These are phyloP conservation scores for Ahaetulla prasina DNA, from an alignment of 2,113 vertebrate genomes.

Conservation along the genomic window DNA sequence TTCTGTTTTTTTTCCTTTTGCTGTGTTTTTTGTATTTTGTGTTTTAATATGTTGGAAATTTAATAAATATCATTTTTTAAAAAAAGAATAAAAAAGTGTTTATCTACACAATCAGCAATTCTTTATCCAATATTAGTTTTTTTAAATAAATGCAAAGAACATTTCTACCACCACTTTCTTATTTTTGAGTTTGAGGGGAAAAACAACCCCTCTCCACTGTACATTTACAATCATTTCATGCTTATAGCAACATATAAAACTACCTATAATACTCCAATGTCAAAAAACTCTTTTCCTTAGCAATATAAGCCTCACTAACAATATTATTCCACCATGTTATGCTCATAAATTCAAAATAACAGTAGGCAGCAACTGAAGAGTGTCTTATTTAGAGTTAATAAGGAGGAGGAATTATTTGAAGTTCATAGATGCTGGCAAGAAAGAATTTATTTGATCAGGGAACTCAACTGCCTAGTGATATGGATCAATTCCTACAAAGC, in stretches of 20 bases:
- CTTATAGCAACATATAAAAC: not conserved
- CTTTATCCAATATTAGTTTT: not conserved
- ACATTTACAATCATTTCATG: not conserved
- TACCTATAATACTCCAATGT: not conserved
- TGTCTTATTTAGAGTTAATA: slow-evolving; percentile 5
- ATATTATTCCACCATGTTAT: slow-evolving; percentile 10
- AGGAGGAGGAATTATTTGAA: slow-evolving; percentile 14
- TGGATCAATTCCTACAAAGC: slow-evolving; percentile 9
- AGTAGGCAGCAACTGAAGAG: slow-evolving; percentile 8
- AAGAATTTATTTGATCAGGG: slow-evolving; percentile 7
- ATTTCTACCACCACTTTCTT: not conserved
- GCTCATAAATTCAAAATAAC: slow-evolving; percentile 18
- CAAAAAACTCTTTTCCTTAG: slow-evolving; percentile 1
- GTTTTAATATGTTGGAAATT: too few relatives aligned
- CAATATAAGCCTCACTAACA: not conserved
- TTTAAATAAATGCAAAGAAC: not conserved
- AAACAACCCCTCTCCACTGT: not conserved
- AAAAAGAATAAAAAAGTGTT: not conserved
- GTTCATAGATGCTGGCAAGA: not conserved
- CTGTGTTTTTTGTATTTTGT: too few relatives aligned
- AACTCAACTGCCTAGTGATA: not conserved
- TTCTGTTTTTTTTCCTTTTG: too few relatives aligned
- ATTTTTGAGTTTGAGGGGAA: not conserved
- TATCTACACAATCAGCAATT: not conserved
- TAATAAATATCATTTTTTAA: too few relatives aligned